Conservation (phyloP, 1,140 invertebrate species). For the Zaprionus gabonicus region DNA sequence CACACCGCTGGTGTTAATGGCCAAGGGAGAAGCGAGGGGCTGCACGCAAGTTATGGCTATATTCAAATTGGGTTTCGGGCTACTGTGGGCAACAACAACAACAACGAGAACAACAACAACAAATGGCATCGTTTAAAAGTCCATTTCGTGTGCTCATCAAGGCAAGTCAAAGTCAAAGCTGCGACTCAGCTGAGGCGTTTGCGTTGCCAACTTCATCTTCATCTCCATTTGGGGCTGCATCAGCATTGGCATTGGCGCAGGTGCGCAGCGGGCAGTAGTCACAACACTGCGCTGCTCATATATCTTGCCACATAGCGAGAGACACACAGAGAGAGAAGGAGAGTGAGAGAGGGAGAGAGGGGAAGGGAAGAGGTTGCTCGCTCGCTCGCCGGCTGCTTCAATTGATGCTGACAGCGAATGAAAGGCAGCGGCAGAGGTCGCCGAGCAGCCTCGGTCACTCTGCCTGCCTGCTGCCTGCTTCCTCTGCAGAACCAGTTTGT, state of each 20-base stretch:
- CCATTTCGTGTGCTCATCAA: constrained; percentile 68
- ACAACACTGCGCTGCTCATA: constrained; percentile 78
- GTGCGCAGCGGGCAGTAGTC: constrained; percentile 82
- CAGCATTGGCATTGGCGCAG: constrained; percentile 49
- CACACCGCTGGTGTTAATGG: constrained; percentile 67
- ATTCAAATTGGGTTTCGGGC: constrained; percentile 65
- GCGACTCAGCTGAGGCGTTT: constrained; percentile 4
- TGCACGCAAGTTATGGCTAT: constrained; percentile 2
- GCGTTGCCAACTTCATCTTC: constrained; percentile 37
- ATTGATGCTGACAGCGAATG: constrained; percentile 83
- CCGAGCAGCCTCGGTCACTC: constrained; percentile 25
- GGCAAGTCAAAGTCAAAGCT: neutral
- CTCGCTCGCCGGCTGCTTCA: constrained; percentile 57
- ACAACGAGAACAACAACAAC: constrained; percentile 29
- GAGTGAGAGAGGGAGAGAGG: neutral
- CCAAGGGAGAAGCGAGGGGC: constrained; percentile 31
- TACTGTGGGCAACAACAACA: constrained; percentile 54
- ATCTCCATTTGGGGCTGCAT: constrained; percentile 19
- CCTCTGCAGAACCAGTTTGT: constrained; percentile 74
- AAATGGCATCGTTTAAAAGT: constrained; percentile 82
- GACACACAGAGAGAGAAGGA: neutral
- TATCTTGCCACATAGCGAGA: constrained; percentile 50
- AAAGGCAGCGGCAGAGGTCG: constrained; percentile 57
- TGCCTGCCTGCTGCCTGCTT: constrained; percentile 55
- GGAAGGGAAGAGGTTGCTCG: constrained; percentile 11